phyloP scores from a whole-genome alignment of 2,113 vertebrate genomes.

The Atrichornis clamosus region DNA sequence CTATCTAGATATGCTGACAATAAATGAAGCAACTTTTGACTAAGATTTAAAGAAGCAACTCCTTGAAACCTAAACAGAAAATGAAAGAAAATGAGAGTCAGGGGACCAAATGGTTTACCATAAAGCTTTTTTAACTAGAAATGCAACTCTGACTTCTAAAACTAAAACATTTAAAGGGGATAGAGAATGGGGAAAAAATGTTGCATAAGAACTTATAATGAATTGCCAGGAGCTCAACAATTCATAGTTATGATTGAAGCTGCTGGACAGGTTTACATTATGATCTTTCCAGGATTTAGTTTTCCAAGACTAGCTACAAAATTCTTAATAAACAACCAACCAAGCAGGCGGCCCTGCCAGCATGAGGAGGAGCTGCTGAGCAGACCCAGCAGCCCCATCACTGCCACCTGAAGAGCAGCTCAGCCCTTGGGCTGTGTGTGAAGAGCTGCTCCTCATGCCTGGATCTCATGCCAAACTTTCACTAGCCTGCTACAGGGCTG shows the following conservation, averaged over 20 bases:
- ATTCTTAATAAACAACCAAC: not conserved
- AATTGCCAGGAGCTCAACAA: not conserved
- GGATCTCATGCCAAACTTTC: not conserved
- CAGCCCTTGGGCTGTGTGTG: accelerated
- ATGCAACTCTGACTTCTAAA: not conserved
- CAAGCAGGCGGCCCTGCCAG: not conserved
- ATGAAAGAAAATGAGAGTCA: not conserved
- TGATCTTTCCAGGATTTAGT: not conserved
- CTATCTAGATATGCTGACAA: not conserved
- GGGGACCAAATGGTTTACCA: not conserved
- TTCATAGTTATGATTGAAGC: not conserved
- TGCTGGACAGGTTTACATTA: not conserved
- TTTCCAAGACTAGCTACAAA: not conserved
- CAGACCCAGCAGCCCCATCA: not conserved
- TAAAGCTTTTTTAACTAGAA: not conserved
- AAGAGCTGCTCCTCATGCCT: not conserved
- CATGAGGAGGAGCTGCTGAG: not conserved
- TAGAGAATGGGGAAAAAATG: not conserved
- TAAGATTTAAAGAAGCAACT: not conserved
- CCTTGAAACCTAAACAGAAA: not conserved
- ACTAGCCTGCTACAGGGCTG: not conserved
- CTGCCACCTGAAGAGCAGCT: not conserved
- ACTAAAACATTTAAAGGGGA: not conserved
- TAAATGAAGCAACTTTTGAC: not conserved
- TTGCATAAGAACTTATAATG: not conserved